phyloP scores from a whole-genome alignment of 2,797 vertebrate species.

The Selene dorsalis region DNA sequence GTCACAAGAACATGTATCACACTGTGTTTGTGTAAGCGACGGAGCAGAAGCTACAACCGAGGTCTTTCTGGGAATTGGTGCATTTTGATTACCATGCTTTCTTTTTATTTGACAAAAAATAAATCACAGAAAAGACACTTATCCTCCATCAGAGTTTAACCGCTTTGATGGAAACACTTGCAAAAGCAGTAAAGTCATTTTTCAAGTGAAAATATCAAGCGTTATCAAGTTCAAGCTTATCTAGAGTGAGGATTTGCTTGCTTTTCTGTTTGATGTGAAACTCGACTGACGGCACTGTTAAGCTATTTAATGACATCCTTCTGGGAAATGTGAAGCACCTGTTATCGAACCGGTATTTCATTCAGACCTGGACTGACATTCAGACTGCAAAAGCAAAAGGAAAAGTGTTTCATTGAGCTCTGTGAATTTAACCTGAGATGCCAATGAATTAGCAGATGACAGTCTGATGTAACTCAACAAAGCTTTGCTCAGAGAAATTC shows the following conservation, averaged over 20 bases:
- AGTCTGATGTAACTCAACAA: conserved; percentile 1
- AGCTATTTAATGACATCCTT: not conserved
- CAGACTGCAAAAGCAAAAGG: not conserved
- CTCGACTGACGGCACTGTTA: not conserved
- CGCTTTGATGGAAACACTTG: not conserved
- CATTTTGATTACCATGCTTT: not conserved
- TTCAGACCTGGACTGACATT: not conserved
- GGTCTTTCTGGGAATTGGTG: not conserved
- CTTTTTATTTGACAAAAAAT: not conserved
- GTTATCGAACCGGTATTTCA: not conserved
- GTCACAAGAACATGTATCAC: conserved; percentile 21
- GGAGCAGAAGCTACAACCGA: not conserved
- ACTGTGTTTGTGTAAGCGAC: conserved; percentile 21
- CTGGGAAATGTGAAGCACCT: not conserved
- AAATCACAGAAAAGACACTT: no score
- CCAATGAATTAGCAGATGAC: not conserved
- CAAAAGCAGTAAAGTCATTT: not conserved
- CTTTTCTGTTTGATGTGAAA: not conserved
- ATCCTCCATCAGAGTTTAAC: not conserved
- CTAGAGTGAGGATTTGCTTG: not conserved
- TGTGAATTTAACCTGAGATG: not conserved
- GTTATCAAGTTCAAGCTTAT: not conserved
- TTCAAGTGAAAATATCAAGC: not conserved
- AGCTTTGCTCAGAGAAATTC: not conserved
- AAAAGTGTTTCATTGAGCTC: not conserved